phyloP scores from a whole-genome alignment of 2,888 invertebrate genomes.

The Archips crataeganus region DNA sequence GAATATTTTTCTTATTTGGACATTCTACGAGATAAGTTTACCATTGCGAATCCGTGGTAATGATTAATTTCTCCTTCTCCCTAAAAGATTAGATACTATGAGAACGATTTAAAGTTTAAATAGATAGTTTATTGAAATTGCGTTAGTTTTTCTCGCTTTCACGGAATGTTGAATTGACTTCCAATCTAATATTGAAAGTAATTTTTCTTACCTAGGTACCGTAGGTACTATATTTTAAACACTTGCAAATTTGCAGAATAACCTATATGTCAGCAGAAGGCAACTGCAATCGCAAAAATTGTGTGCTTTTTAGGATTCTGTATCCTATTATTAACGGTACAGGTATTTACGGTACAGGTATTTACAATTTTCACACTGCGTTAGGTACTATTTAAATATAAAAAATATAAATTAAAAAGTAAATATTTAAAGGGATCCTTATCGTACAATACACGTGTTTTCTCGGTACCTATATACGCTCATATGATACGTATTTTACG shows the following conservation, averaged over 20 bases:
- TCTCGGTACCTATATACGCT: too few species aligned
- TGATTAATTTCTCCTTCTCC: conserved; percentile 9
- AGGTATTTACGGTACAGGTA: too few species aligned
- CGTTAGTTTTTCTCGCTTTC: neutral
- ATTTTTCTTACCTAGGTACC: too few species aligned
- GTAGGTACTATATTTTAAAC: neutral
- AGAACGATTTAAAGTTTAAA: neutral
- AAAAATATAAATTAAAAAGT: too few species aligned
- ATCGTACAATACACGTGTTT: too few species aligned
- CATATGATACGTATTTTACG: too few species aligned
- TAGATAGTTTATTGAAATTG: neutral
- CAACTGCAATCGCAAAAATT: neutral
- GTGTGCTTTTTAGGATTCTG: too few species aligned
- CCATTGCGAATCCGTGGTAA: neutral
- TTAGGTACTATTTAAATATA: too few species aligned
- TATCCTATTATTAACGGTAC: too few species aligned
- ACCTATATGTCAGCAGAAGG: neutral
- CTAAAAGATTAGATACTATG: neutral
- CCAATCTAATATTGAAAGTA: neutral
- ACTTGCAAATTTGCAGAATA: neutral
- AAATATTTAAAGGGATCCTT: too few species aligned
- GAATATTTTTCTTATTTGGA: neutral
- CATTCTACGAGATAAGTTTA: neutral
- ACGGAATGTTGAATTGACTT: neutral
- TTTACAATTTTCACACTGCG: too few species aligned